phyloP scores from a whole-genome alignment of 2,797 vertebrate genomes.

The Pseudochaenichthys georgianus region DNA sequence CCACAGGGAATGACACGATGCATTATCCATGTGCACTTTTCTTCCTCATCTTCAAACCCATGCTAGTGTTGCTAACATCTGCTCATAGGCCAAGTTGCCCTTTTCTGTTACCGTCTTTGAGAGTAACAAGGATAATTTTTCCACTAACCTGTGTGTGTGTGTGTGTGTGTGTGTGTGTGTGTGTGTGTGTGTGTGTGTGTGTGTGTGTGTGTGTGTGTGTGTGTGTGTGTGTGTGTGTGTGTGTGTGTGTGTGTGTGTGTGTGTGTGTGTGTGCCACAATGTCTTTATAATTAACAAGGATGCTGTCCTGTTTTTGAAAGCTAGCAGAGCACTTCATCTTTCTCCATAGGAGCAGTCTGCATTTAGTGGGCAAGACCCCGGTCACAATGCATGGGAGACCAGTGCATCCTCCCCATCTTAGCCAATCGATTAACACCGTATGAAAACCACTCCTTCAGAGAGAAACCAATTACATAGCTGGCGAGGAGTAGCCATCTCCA shows the following conservation, averaged over 20 bases:
- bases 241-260: constrained; percentile 1
- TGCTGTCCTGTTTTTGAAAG: constrained; percentile 17
- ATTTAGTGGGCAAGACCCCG: constrained; percentile 40
- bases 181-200: no score
- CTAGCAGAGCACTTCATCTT: constrained; percentile 13
- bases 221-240: neutral
- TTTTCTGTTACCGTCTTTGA: constrained; percentile 29
- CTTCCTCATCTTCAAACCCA: constrained; percentile 25
- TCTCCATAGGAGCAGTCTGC: constrained; percentile 31
- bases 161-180: neutral
- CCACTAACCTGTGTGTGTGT: constrained; percentile 3
- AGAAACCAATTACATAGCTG: constrained; percentile 73
- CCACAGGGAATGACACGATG: constrained; percentile 35
- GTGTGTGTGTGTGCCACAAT: neutral
- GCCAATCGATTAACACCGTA: constrained; percentile 75
- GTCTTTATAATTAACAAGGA: neutral
- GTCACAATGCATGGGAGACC: constrained; percentile 49
- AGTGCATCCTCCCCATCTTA: constrained; percentile 27
- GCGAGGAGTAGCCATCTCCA: constrained; percentile 69
- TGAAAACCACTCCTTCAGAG: constrained; percentile 71
- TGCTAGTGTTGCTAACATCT: constrained; percentile 33
- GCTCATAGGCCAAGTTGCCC: constrained; percentile 36
- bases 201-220: no score
- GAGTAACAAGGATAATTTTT: constrained; percentile 17
- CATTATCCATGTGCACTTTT: constrained; percentile 29